phyloP scores from a whole-genome alignment of 2,113 vertebrate species.

The Sceloporus undulatus region DNA sequence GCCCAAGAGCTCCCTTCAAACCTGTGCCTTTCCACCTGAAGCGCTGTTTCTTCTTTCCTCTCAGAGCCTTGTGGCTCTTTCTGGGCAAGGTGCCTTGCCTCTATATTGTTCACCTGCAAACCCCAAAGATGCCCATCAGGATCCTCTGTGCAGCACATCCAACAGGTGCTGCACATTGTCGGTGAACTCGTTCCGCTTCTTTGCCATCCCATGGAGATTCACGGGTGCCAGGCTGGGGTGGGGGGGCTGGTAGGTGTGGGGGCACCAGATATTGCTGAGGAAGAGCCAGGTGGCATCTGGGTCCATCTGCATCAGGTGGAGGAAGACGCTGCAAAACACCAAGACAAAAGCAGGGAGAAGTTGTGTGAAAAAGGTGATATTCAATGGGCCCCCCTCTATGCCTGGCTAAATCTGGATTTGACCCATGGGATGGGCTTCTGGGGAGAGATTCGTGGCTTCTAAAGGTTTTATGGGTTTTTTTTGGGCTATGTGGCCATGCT shows the following conservation, averaged over 20 bases:
- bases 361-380: background rate
- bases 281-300: slow-evolving; percentile 89
- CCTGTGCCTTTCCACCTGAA: too few species aligned
- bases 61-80: background rate
- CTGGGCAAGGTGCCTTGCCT: background rate
- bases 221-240: slow-evolving; percentile 81
- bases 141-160: slow-evolving; percentile 66
- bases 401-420: too few species aligned
- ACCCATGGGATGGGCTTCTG: background rate
- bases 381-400: too few species aligned
- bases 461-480: too few species aligned
- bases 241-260: slow-evolving; percentile 70
- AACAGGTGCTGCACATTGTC: slow-evolving; percentile 87
- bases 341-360: slow-evolving; percentile 28
- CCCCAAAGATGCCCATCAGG: background rate
- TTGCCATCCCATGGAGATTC: slow-evolving; percentile 68
- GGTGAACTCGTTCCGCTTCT: slow-evolving; percentile 74
- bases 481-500: too few species aligned
- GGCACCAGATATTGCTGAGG: slow-evolving; percentile 84
- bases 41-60: background rate
- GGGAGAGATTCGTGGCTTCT: background rate
- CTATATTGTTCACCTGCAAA: rapidly evolving
- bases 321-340: slow-evolving; percentile 84
- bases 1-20: too few species aligned
- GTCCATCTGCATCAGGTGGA: slow-evolving; percentile 84